Evolutionary conservation across 2,797 vertebrate genomes (phyloP).

Genomic region (Esox lucius): DNA sequence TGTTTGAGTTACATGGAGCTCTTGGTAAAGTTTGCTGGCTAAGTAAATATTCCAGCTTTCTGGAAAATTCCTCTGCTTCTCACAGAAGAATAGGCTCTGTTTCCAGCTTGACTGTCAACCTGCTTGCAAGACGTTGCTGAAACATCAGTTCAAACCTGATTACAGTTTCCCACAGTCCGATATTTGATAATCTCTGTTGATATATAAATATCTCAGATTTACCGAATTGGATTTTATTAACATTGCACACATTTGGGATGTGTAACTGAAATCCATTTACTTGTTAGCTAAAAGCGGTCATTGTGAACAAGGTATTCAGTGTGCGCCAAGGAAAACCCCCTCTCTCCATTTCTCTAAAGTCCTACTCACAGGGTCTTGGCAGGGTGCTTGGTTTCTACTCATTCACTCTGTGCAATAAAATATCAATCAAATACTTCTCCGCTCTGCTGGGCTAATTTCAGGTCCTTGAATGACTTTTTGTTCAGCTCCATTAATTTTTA

Average conservation of each 20-base stretch:
- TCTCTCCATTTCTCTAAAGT: conserved; percentile 10
- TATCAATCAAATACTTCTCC: conserved; percentile 57
- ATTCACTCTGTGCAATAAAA: conserved; percentile 55
- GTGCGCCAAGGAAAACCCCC: conserved; percentile 25
- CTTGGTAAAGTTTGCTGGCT: background rate
- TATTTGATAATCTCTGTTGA: background rate
- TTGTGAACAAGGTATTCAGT: conserved; percentile 21
- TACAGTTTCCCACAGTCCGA: background rate
- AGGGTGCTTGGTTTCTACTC: conserved; percentile 45
- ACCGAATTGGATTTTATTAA: background rate
- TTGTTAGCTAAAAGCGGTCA: background rate
- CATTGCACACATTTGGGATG: too few species aligned
- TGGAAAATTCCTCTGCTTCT: background rate
- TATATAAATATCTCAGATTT: background rate
- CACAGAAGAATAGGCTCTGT: background rate
- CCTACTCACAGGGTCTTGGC: conserved; percentile 22
- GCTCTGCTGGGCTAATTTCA: conserved; percentile 55
- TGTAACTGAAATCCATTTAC: background rate
- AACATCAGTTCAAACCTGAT: background rate
- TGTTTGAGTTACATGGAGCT: background rate
- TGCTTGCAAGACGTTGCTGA: background rate
- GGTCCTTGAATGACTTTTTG: conserved; percentile 57
- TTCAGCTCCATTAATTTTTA: conserved; percentile 63
- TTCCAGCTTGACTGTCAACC: background rate
- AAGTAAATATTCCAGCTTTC: background rate